phyloP scores from a whole-genome alignment of 2,888 invertebrate species.

The Acronicta alni region DNA sequence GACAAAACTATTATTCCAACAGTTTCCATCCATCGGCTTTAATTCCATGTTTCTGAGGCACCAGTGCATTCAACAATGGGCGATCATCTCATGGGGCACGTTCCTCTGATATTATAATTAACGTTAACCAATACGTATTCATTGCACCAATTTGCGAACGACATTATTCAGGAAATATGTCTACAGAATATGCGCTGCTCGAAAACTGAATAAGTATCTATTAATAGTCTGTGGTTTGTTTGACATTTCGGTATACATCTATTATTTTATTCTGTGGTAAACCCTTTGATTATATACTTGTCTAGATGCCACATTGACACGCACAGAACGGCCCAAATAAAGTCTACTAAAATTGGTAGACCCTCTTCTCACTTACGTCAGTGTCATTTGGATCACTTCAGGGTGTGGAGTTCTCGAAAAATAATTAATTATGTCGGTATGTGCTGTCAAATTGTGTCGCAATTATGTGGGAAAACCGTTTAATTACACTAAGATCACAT shows the following conservation, averaged over 20 bases:
- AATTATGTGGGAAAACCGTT: no score
- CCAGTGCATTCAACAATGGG: conserved; percentile 56
- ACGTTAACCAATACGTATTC: conserved; percentile 70
- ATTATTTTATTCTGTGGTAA: no score
- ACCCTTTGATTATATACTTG: no score
- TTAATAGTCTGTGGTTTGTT: background rate
- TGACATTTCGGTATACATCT: background rate
- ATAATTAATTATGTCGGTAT: no score
- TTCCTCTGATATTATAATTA: conserved; percentile 71
- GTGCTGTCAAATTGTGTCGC: no score
- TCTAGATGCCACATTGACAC: no score
- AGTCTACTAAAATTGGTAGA: no score
- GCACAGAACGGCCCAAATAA: no score
- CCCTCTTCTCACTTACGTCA: no score
- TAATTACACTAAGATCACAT: no score
- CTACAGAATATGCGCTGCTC: conserved; percentile 29
- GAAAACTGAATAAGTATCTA: background rate
- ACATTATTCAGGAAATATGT: conserved; percentile 67
- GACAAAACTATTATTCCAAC: background rate
- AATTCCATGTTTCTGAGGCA: conserved; percentile 28
- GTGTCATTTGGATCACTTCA: no score
- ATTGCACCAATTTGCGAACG: conserved; percentile 71
- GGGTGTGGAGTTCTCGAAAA: no score
- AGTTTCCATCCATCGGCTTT: conserved; percentile 4
- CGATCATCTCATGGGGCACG: conserved; percentile 66